Percentiles rank a stretch among this genome's conserved stretches.
phyloP scores from a whole-genome alignment of 2,113 vertebrate species.

The Anarrhichthys ocellatus region DNA sequence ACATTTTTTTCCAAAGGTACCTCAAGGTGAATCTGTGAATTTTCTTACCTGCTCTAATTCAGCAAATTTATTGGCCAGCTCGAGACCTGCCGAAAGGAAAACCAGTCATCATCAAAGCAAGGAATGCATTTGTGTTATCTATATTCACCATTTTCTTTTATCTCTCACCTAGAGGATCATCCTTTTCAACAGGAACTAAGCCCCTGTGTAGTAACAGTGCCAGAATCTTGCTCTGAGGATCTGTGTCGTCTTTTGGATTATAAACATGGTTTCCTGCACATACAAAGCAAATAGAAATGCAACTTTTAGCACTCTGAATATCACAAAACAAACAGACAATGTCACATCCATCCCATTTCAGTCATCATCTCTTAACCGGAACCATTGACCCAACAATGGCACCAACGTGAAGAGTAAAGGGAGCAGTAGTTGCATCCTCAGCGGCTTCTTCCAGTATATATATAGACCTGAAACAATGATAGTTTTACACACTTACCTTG shows the following conservation, averaged over 20 bases:
- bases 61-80: constrained; percentile 71
- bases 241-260: constrained; percentile 65
- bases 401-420: not conserved
- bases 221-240: constrained; percentile 76
- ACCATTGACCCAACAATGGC: not conserved
- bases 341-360: not conserved
- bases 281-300: constrained; percentile 21
- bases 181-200: constrained; percentile 68
- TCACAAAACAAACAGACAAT: not conserved
- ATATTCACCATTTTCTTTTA: not conserved
- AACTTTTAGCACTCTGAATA: not conserved
- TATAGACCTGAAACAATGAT: not conserved
- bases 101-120: not conserved
- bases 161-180: constrained; percentile 72
- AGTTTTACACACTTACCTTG: constrained; percentile 68
- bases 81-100: constrained; percentile 63
- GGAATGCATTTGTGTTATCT: not conserved
- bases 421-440: not conserved
- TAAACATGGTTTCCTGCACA: constrained; percentile 73
- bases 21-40: constrained; percentile 14
- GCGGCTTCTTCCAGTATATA: not conserved
- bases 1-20: not conserved
- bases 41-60: constrained; percentile 78
- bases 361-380: not conserved
- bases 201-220: constrained; percentile 78